Percentiles rank a stretch among this genome's conserved stretches.
Conservation (phyloP, 2,888 invertebrate genomes). For the Harpalus rubripes region DNA sequence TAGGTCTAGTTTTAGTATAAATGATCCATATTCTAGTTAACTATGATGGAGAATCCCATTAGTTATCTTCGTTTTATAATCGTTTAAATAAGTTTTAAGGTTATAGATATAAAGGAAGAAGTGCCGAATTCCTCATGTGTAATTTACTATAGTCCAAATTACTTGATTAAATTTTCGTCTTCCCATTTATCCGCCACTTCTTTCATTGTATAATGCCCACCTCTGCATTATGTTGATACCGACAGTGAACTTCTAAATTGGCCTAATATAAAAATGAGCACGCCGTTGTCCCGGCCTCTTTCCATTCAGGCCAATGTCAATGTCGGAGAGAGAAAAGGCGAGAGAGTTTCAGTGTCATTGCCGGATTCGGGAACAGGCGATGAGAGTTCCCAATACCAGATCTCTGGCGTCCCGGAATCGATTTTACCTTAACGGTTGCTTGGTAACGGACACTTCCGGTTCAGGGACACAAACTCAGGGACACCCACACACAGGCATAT, state of each 20-base stretch:
- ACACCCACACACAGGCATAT: too few relatives aligned
- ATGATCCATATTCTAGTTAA: too few relatives aligned
- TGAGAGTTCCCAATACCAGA: background rate
- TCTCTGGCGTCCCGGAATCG: background rate
- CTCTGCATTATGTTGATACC: background rate
- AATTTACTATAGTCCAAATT: background rate
- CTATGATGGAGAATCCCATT: too few relatives aligned
- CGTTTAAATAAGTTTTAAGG: too few relatives aligned
- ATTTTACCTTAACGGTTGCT: background rate
- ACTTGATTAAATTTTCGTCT: background rate
- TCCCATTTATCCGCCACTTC: background rate
- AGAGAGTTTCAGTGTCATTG: background rate
- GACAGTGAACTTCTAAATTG: background rate
- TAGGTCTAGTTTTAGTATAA: too few relatives aligned
- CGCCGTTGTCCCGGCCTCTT: background rate
- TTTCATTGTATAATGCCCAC: background rate
- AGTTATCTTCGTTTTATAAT: too few relatives aligned
- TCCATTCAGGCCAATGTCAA: slow-evolving; percentile 21
- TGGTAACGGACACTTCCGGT: slow-evolving; percentile 33
- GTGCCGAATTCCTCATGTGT: too few relatives aligned
- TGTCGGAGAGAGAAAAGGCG: background rate
- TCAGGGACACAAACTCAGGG: background rate
- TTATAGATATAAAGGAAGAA: too few relatives aligned
- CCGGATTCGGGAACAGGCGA: background rate
- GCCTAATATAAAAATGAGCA: background rate